phyloP scores from a whole-genome alignment of 2,888 invertebrate genomes.

The Pyrgus malvae region DNA sequence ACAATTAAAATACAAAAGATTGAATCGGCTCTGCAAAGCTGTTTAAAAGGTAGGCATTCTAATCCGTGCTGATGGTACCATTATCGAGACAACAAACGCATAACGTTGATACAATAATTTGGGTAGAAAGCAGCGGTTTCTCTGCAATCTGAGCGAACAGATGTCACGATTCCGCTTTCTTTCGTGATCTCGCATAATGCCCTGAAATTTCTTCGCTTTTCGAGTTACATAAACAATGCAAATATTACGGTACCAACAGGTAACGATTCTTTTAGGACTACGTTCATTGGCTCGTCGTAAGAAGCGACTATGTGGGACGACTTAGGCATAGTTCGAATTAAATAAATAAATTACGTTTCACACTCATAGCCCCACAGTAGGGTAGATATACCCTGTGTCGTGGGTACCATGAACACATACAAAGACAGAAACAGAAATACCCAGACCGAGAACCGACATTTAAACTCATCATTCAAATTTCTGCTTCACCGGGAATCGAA shows the following conservation, averaged over 20 bases:
- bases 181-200: slow-evolving; percentile 45
- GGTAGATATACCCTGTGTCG: too few species aligned
- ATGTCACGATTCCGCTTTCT: slow-evolving; percentile 63
- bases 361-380: too few species aligned
- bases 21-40: neutral
- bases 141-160: slow-evolving; percentile 46
- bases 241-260: neutral
- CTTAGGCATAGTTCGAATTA: too few species aligned
- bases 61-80: neutral
- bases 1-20: neutral
- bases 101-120: slow-evolving; percentile 45
- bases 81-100: slow-evolving; percentile 29
- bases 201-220: slow-evolving; percentile 15
- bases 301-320: too few species aligned
- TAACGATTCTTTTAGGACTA: neutral
- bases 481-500: too few species aligned
- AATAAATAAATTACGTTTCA: too few species aligned
- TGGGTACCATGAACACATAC: too few species aligned
- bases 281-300: too few species aligned
- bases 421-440: too few species aligned
- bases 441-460: too few species aligned
- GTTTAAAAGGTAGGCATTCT: neutral
- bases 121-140: slow-evolving; percentile 55
- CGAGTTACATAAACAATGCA: slow-evolving; percentile 5
- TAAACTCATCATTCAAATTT: too few species aligned